Conservation (phyloP, 2,888 invertebrate species). For the Willowsia nigromaculata region DNA sequence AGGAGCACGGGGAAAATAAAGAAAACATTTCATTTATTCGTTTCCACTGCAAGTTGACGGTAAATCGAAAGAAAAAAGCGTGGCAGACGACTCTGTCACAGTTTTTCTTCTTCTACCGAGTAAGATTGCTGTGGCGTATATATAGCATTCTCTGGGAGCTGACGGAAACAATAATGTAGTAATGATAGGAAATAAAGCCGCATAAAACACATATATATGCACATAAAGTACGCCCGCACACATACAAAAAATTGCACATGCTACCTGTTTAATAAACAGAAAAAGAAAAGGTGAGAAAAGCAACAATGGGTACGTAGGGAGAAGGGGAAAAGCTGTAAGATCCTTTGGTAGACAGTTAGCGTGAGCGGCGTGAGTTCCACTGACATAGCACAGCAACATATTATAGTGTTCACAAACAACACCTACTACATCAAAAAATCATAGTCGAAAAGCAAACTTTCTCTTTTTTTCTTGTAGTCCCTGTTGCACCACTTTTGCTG, state of each 20-base stretch:
- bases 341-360: constrained; percentile 36
- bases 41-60: background rate
- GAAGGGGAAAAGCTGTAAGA: background rate
- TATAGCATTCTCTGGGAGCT: constrained; percentile 7
- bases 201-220: background rate
- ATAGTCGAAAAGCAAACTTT: constrained; percentile 63
- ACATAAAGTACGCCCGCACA: background rate
- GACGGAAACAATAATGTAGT: background rate
- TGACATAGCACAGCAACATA: background rate
- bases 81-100: background rate
- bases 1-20: background rate
- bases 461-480: constrained; percentile 48
- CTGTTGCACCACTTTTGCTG: constrained; percentile 69
- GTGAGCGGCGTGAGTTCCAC: constrained; percentile 50
- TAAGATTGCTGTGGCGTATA: no score
- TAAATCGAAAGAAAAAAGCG: background rate
- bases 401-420: background rate
- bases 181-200: background rate
- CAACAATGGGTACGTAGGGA: constrained; percentile 29
- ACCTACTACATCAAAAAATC: constrained; percentile 30
- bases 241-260: constrained; percentile 19
- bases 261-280: constrained; percentile 10
- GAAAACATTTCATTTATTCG: background rate
- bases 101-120: background rate
- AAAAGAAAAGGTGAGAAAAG: constrained; percentile 53